These are phyloP conservation scores for Rhagoletis pomonella DNA, from an alignment of 1,140 invertebrate genomes.

Conservation along the genomic window DNA sequence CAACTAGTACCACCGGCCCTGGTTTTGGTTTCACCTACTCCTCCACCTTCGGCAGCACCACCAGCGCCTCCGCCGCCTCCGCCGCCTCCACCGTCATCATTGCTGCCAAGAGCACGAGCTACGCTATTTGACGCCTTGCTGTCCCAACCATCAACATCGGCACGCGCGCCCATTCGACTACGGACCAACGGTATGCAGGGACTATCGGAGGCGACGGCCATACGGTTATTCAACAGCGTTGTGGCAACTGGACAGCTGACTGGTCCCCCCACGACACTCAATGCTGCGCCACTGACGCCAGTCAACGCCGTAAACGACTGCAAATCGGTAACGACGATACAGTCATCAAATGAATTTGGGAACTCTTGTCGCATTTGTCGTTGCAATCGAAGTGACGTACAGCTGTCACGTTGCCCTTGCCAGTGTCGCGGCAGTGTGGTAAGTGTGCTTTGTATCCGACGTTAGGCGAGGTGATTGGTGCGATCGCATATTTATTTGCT, in stretches of 20 bases:
- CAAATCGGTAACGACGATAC: constrained; percentile 59
- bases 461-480: neutral
- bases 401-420: constrained; percentile 67
- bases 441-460: constrained; percentile 55
- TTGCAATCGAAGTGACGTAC: constrained; percentile 68
- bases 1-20: neutral
- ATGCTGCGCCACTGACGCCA: neutral
- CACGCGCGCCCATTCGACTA: neutral
- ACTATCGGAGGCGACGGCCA: constrained; percentile 62
- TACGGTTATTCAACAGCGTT: constrained; percentile 61
- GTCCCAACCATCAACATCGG: constrained; percentile 54
- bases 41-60: no score
- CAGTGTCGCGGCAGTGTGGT: constrained; percentile 71
- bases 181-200: constrained; percentile 38
- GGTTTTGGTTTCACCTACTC: neutral
- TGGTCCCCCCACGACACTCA: neutral
- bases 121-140: constrained; percentile 47
- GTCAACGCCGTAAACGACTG: neutral
- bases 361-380: constrained; percentile 71
- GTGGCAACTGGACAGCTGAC: constrained; percentile 25
- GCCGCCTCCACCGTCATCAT: neutral
- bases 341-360: constrained; percentile 66
- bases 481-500: neutral
- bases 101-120: constrained; percentile 3
- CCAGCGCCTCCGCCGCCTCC: neutral